These are phyloP conservation scores for Scylla paramamosain DNA, from an alignment of 1,140 invertebrate species.

Conservation along the genomic window DNA sequence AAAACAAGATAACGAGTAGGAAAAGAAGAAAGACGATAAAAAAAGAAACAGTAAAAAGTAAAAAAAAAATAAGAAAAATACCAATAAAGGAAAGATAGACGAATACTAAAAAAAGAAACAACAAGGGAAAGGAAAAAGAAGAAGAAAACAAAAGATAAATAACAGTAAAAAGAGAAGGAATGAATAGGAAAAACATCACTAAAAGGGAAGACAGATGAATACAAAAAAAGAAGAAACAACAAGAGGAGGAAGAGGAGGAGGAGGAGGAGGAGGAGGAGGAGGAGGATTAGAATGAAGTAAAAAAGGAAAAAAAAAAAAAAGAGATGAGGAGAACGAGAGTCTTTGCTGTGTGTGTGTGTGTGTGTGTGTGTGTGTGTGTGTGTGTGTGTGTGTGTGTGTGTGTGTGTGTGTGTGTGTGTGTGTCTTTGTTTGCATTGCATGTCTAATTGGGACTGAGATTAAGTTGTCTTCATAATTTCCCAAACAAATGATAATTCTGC, in stretches of 20 bases:
- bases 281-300: background rate
- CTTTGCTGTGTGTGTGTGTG: background rate
- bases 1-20: background rate
- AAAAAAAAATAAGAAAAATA: background rate
- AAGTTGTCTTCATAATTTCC: background rate
- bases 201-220: background rate
- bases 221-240: background rate
- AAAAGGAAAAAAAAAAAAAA: background rate
- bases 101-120: background rate
- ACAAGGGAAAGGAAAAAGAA: background rate
- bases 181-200: background rate
- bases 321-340: background rate
- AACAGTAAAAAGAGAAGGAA: background rate
- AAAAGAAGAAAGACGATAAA: background rate
- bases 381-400: background rate
- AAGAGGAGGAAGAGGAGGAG: background rate
- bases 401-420: background rate
- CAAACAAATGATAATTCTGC: background rate
- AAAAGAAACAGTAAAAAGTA: background rate
- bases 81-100: background rate
- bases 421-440: background rate
- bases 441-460: conserved; percentile 10
- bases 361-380: background rate
- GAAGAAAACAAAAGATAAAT: background rate
- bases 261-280: too few relatives aligned